Conservation (phyloP, 1,140 invertebrate genomes). For the Proales similis region DNA sequence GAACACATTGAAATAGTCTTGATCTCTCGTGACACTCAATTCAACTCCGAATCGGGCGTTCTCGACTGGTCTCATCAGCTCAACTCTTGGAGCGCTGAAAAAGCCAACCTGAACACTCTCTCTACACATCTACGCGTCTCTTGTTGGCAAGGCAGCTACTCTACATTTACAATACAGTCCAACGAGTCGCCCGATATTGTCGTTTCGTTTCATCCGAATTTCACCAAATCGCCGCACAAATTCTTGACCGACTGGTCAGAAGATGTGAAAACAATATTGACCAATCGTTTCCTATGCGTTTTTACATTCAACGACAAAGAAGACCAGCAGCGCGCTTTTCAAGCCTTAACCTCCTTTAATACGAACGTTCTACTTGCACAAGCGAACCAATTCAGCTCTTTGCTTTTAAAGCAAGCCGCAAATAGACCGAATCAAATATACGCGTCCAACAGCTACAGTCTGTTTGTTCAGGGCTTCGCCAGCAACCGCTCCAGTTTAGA, state of each 20-base stretch:
- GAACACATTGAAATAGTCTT: no score
- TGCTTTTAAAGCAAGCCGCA: slow-evolving; percentile 7
- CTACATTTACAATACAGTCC: slow-evolving; percentile 22
- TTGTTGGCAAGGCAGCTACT: slow-evolving; percentile 33
- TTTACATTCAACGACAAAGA: slow-evolving; percentile 26
- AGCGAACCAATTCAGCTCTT: slow-evolving; percentile 29
- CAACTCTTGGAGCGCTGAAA: no score
- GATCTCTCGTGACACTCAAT: no score
- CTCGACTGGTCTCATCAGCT: no score
- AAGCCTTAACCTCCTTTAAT: slow-evolving; percentile 16
- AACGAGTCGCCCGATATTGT: slow-evolving; percentile 30
- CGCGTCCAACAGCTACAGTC: slow-evolving; percentile 14
- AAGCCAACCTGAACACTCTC: no score
- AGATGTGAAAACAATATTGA: slow-evolving; percentile 21
- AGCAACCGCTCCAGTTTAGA: no score
- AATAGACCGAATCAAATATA: slow-evolving; percentile 16
- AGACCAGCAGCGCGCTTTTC: slow-evolving; percentile 1
- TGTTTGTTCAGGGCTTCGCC: slow-evolving; percentile 19
- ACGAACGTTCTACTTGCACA: slow-evolving; percentile 3
- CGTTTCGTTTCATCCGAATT: slow-evolving; percentile 24
- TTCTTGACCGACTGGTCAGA: slow-evolving; percentile 31
- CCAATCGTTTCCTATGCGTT: slow-evolving; percentile 13
- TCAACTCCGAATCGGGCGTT: no score
- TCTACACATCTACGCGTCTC: slow-evolving; percentile 4
- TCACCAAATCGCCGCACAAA: slow-evolving; percentile 34